phyloP scores from a whole-genome alignment of 2,888 invertebrate genomes.

The Epinotia demarniana region DNA sequence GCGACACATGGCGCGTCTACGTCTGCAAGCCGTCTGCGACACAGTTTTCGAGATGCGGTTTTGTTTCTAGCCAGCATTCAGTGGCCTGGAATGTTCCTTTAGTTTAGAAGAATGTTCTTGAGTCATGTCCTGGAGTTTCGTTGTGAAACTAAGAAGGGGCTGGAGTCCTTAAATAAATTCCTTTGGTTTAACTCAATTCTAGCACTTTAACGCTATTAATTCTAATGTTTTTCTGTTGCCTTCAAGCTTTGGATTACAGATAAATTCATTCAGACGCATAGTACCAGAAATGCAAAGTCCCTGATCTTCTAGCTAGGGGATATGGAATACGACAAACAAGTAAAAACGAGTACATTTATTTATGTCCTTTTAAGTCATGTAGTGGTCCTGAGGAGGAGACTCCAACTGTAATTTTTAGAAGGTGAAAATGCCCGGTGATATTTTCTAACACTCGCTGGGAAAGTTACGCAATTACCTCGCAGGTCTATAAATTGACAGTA shows the following conservation, averaged over 20 bases:
- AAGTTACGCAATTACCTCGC: not conserved
- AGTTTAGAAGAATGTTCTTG: not conserved
- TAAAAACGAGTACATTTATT: no score
- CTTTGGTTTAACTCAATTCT: not conserved
- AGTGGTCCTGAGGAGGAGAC: no score
- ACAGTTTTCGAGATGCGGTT: conserved; percentile 30
- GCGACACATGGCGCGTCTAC: conserved; percentile 20
- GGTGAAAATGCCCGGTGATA: not conserved
- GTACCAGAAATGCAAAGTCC: no score
- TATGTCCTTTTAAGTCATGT: no score
- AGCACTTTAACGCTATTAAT: no score
- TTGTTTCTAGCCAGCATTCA: conserved; percentile 23
- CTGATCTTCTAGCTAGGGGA: no score
- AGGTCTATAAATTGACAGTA: not conserved
- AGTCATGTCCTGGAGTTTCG: not conserved
- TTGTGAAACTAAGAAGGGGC: not conserved
- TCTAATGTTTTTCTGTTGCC: no score
- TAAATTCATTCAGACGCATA: no score
- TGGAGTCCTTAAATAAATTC: not conserved
- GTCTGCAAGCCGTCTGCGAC: conserved; percentile 30
- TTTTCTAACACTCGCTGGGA: not conserved
- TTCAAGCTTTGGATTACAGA: no score
- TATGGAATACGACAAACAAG: no score
- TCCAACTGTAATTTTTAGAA: no score
- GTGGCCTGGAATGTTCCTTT: conserved; percentile 11